Evolutionary conservation across 23 tunicate genomes (phyloP).

Genomic region (Pegea sp.): DNA sequence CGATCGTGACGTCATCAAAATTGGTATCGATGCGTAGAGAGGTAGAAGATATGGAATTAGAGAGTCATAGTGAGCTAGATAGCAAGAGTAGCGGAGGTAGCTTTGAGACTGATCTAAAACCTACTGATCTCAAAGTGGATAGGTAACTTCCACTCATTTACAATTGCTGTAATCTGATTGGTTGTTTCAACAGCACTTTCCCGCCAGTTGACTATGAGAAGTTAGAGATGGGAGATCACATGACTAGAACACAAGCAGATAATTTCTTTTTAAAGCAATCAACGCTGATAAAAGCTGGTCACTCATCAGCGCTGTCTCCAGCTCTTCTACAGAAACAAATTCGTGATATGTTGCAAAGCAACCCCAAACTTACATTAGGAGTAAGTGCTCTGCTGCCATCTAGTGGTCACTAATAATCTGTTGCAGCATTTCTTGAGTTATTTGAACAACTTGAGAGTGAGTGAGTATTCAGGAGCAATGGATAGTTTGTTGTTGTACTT

Average conservation of each 20-base stretch:
- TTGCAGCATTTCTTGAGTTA: constrained; percentile 74
- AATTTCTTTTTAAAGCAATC: constrained; percentile 68
- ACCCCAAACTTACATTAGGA: constrained; percentile 64
- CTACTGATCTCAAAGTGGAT: constrained; percentile 63
- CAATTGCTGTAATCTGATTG: neutral
- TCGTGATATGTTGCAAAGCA: constrained; percentile 33
- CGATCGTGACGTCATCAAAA: constrained; percentile 1
- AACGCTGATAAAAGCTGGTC: constrained; percentile 30
- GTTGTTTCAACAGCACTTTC: neutral
- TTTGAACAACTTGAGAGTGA: constrained; percentile 42
- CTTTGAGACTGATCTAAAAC: constrained; percentile 38
- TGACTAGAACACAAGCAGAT: constrained; percentile 48
- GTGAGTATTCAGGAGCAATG: constrained; percentile 61
- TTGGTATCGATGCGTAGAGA: neutral
- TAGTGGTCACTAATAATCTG: too few relatives aligned
- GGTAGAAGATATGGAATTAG: constrained; percentile 86
- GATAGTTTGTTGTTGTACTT: constrained; percentile 63
- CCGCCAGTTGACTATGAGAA: neutral
- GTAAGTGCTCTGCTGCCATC: constrained; percentile 16
- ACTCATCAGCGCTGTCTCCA: constrained; percentile 53
- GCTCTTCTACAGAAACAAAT: constrained; percentile 37
- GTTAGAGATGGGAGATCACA: too few relatives aligned
- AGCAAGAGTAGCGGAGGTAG: constrained; percentile 85
- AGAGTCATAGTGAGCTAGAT: constrained; percentile 91
- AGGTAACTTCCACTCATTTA: neutral